Evolutionary conservation across 2,888 invertebrate genomes (phyloP).

Genomic region (Zaprionus obscuricornis): DNA sequence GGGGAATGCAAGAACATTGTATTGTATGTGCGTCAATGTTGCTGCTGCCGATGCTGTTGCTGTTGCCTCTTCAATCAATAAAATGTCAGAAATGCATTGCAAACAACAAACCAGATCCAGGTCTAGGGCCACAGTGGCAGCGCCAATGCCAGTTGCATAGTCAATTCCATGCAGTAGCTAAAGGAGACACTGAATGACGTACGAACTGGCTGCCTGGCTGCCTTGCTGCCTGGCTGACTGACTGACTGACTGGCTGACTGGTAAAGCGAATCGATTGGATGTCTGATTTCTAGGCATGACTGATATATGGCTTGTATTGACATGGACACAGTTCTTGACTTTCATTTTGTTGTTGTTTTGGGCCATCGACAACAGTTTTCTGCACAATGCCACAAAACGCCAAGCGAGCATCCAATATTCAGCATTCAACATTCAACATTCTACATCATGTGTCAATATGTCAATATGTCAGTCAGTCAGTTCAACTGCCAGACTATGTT

Average conservation of each 20-base stretch:
- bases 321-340: conserved; percentile 76
- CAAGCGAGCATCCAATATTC: conserved; percentile 10
- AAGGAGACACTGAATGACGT: conserved; percentile 61
- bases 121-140: conserved; percentile 8
- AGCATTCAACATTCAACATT: conserved; percentile 25
- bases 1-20: conserved; percentile 33
- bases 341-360: conserved; percentile 76
- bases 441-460: conserved; percentile 70
- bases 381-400: conserved; percentile 35
- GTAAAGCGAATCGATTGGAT: conserved; percentile 52
- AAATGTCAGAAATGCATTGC: conserved; percentile 77
- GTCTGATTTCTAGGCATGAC: conserved; percentile 69
- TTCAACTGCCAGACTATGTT: conserved; percentile 57
- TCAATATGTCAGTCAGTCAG: conserved; percentile 62
- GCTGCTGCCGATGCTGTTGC: conserved; percentile 25
- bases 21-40: conserved; percentile 39
- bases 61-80: conserved; percentile 76
- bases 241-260: conserved; percentile 18
- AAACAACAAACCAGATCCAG: conserved; percentile 45
- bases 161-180: background rate
- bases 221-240: conserved; percentile 11
- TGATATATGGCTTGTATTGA: conserved; percentile 77
- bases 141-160: background rate
- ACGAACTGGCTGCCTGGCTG: conserved; percentile 54
- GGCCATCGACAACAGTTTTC: conserved; percentile 29